Conservation (phyloP, 53 echinoderm and acorn worm species). For the Glandiceps talaboti region DNA sequence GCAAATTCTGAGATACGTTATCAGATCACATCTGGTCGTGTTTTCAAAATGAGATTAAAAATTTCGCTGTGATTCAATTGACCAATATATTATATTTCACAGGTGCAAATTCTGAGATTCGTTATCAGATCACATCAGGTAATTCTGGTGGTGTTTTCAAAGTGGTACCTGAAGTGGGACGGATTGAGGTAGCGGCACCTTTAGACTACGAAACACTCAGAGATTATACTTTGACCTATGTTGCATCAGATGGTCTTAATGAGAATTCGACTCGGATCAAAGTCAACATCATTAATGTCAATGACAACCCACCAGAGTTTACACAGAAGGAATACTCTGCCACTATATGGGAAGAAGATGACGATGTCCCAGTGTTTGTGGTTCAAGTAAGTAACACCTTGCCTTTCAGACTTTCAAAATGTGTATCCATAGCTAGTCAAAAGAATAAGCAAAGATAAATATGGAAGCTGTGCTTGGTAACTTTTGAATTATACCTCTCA, state of each 20-base stretch:
- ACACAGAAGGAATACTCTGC: slow-evolving; percentile 23
- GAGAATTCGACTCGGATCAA: slow-evolving; percentile 30
- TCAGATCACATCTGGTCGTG: slow-evolving; percentile 71
- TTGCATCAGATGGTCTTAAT: slow-evolving; percentile 71
- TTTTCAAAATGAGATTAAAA: no score
- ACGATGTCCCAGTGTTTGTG: slow-evolving; percentile 28
- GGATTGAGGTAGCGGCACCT: slow-evolving; percentile 46
- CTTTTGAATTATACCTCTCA: no score
- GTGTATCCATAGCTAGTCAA: no score
- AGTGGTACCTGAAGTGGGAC: slow-evolving; percentile 46
- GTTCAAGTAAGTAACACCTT: slow-evolving; percentile 28
- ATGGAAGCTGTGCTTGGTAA: no score
- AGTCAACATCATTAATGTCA: slow-evolving; percentile 46
- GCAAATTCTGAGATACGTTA: slow-evolving; percentile 15
- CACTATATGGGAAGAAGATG: slow-evolving; percentile 35
- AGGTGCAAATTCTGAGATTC: neutral
- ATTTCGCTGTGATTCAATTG: no score
- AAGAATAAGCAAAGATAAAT: no score
- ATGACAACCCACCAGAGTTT: slow-evolving; percentile 67
- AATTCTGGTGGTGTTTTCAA: slow-evolving; percentile 65
- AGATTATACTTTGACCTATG: slow-evolving; percentile 44
- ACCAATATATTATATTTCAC: no score
- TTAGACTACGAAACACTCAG: slow-evolving; percentile 63
- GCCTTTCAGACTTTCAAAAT: neutral
- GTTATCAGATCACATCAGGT: slow-evolving; percentile 71